A percentile compares a stretch with the other conserved stretches of the same genome.
These are phyloP conservation scores for Ypsolopha scabrella DNA, from an alignment of 2,888 invertebrate genomes.

Conservation along the genomic window DNA sequence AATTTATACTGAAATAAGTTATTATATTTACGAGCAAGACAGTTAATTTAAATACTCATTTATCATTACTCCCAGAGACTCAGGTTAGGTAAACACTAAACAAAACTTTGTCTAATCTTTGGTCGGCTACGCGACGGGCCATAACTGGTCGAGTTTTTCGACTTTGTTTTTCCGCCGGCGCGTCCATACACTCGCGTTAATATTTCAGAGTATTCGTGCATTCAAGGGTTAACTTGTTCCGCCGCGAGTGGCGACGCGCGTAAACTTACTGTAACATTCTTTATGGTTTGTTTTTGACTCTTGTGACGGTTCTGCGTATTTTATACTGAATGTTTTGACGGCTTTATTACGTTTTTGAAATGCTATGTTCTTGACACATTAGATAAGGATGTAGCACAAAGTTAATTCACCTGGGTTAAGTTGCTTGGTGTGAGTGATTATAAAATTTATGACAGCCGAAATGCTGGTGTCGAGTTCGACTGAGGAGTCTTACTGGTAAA, in stretches of 20 bases:
- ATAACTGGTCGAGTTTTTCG: constrained; percentile 60
- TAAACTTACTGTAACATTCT: constrained; percentile 15
- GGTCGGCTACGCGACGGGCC: constrained; percentile 52
- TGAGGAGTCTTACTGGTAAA: too few relatives aligned
- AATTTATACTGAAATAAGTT: too few relatives aligned
- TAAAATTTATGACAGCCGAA: too few relatives aligned
- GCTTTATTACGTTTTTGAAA: background rate
- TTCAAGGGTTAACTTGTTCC: constrained; percentile 61
- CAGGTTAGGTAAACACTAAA: background rate
- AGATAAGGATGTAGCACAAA: too few relatives aligned
- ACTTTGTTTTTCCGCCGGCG: constrained; percentile 63
- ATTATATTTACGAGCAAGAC: constrained; percentile 3
- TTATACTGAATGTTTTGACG: background rate
- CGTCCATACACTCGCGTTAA: constrained; percentile 57
- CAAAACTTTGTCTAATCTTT: constrained; percentile 36
- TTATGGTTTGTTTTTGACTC: constrained; percentile 10
- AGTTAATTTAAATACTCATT: background rate
- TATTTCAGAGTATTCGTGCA: constrained; percentile 59
- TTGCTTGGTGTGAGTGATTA: too few relatives aligned
- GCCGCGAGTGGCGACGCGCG: constrained; percentile 28
- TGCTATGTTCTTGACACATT: background rate
- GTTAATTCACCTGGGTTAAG: too few relatives aligned
- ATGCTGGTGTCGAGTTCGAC: too few relatives aligned
- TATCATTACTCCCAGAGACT: background rate
- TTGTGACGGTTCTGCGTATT: background rate